Conservation (phyloP, 1,140 invertebrate genomes). For the Bombus huntii region DNA sequence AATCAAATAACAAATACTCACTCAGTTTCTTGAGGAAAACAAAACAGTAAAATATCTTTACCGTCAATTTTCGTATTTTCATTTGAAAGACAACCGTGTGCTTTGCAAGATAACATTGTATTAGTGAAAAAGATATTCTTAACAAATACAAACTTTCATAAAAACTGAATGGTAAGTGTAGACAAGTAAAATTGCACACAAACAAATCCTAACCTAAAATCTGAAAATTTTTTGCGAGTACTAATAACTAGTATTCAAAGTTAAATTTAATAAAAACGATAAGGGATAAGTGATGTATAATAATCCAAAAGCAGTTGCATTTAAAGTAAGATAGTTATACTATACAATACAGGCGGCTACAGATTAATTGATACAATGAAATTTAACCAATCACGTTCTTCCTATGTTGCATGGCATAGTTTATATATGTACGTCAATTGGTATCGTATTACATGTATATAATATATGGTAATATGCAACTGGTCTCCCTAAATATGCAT, state of each 20-base stretch:
- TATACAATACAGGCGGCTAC: not conserved
- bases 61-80: conserved; percentile 58
- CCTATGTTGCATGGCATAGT: not conserved
- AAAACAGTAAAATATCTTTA: conserved; percentile 54
- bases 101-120: conserved; percentile 58
- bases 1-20: conserved; percentile 45
- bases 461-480: not conserved
- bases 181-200: not conserved
- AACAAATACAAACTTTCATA: not conserved
- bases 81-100: conserved; percentile 48
- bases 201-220: conserved; percentile 32
- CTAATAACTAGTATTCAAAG: not conserved
- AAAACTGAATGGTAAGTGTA: not conserved
- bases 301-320: not conserved
- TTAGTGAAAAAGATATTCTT: not conserved
- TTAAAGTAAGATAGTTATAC: not conserved
- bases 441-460: not conserved
- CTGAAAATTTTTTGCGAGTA: not conserved
- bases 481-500: not conserved
- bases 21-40: conserved; percentile 60
- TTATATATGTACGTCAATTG: not conserved
- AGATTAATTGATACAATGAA: not conserved
- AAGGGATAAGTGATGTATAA: not conserved
- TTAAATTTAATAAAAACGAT: not conserved
- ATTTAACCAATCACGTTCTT: conserved; percentile 11